These are phyloP conservation scores for Lanistes nyassanus DNA, from an alignment of 1,140 invertebrate species.

Conservation along the genomic window DNA sequence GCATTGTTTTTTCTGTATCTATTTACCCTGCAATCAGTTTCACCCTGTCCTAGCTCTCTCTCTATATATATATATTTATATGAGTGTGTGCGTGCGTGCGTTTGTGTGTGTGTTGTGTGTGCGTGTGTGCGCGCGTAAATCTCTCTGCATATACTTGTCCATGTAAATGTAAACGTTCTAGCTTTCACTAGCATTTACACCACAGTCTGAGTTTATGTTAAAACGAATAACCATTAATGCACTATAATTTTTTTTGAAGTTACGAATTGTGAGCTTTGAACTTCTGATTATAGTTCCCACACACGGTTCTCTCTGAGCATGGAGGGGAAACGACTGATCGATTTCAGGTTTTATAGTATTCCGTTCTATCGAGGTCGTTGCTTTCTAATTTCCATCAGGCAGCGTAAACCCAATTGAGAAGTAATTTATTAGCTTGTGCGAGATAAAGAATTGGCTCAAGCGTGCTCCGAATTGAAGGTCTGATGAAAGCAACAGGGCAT, in stretches of 20 bases:
- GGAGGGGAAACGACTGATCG: not conserved
- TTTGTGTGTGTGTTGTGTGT: slow-evolving; percentile 11
- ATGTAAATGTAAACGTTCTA: not conserved
- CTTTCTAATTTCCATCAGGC: too few relatives aligned
- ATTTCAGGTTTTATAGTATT: not conserved
- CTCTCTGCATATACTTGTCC: not conserved
- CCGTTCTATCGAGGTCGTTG: too few relatives aligned
- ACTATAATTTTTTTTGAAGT: not conserved
- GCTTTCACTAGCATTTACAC: not conserved
- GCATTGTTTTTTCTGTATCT: not conserved
- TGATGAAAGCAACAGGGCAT: too few relatives aligned
- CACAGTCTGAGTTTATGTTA: not conserved
- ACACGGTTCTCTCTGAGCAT: not conserved
- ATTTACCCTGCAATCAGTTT: not conserved
- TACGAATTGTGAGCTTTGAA: not conserved
- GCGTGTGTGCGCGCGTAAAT: slow-evolving; percentile 2
- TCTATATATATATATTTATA: slow-evolving; percentile 3
- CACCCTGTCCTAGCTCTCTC: slow-evolving; percentile 8
- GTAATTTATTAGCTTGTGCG: too few relatives aligned
- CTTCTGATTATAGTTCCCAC: not conserved
- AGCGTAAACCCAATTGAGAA: too few relatives aligned
- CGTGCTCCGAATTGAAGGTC: too few relatives aligned
- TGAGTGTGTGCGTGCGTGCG: not conserved
- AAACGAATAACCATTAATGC: not conserved
- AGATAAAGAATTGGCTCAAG: too few relatives aligned